Percentiles rank a stretch among this genome's conserved stretches.
Evolutionary conservation across 1,140 invertebrate species (phyloP).

Genomic region (Orchestia grillus): DNA sequence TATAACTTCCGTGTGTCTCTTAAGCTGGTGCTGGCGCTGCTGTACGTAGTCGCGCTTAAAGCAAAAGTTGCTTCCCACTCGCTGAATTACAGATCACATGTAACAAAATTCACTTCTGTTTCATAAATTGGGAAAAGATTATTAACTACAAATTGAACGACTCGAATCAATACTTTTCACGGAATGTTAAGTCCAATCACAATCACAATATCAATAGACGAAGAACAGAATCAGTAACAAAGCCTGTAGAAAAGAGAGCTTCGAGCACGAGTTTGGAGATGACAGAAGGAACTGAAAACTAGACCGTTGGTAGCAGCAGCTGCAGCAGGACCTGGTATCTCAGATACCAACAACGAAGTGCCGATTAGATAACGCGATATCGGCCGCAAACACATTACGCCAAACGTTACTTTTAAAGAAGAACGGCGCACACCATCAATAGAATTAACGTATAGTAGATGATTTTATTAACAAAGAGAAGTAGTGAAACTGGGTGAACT

Average conservation of each 20-base stretch:
- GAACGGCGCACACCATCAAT: neutral
- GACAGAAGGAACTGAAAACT: neutral
- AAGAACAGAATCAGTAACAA: too few species aligned
- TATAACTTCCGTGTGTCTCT: neutral
- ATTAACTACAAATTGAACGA: neutral
- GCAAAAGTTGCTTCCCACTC: neutral
- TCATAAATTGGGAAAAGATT: neutral
- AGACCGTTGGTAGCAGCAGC: slow-evolving; percentile 4
- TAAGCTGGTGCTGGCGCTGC: neutral
- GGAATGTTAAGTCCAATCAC: neutral
- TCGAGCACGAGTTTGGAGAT: neutral
- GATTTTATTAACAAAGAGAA: neutral
- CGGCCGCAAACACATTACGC: neutral
- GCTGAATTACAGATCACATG: neutral
- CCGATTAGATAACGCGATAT: neutral
- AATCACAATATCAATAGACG: neutral
- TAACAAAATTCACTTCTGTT: neutral
- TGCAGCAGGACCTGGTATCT: neutral
- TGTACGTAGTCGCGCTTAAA: neutral
- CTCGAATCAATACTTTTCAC: neutral
- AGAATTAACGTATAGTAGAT: neutral
- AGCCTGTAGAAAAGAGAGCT: neutral
- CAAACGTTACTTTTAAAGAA: neutral
- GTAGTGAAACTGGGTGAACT: too few species aligned
- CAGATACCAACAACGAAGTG: neutral